Base-by-base conservation (phyloP, 2,797 vertebrate genomes). In the Cetoscarus ocellatus region DNA sequence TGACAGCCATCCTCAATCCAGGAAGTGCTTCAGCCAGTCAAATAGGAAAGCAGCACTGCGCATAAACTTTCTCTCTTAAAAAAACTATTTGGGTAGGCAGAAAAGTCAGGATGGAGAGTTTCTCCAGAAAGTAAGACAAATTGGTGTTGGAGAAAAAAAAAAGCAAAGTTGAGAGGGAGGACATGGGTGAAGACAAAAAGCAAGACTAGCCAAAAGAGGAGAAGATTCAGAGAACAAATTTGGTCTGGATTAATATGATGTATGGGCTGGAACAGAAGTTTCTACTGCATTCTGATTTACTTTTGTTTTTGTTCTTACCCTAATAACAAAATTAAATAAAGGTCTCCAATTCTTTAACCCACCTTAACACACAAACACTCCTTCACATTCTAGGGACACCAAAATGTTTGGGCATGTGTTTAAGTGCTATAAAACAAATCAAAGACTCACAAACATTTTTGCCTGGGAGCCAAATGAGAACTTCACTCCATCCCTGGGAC, bases 1-100 rank as follows among this genome's bases (percentile, higher is more conserved):
- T 86, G 90, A 90, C 90, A 89, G 85, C 72, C 61, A 60, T 68
- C 79, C 86, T 88, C 80, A 67, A 84, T 87, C 75, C 87, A 86
- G 83, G 81, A 85, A 88, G 85, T 72, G 70, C 76, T 70, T 52
- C 7, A 38, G 82, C 73, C 11, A 59, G 63, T 80, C 19, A 13
- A 58, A 58, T 65, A 27, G 49, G 67, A 76, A 65, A 61, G 65
- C 47, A 9, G 10, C 73, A 53, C 56, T 55, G 49, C 77, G 81
- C 77, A 52, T 67, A 75, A 72, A 86, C 70, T 73, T 80, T 74
- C 42, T 64, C 59, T 69, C 69, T 67, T 69, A 57, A 73, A 72
- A n/a, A 85, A 89, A 86, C 73, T 67, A 81, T 86, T 80, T 79
- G 83, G 75, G 75, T 85, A 77, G 79, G 63, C 67, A 86, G 75